These are phyloP conservation scores for Eretmocerus hayati DNA, from an alignment of 2,888 invertebrate species.

Conservation along the genomic window DNA sequence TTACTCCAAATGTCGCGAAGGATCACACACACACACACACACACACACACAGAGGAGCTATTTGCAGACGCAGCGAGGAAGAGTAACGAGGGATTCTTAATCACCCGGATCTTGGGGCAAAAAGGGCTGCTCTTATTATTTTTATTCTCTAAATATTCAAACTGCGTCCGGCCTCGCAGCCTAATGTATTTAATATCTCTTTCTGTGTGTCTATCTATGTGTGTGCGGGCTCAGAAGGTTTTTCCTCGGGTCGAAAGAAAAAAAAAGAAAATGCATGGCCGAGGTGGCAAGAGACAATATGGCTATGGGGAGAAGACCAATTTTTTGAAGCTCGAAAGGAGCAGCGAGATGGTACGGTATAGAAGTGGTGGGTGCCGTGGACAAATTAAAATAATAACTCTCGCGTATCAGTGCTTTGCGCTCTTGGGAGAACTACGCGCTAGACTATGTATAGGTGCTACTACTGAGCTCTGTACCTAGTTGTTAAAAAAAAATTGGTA, in stretches of 20 bases:
- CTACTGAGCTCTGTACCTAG: too few relatives aligned
- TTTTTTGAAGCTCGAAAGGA: too few relatives aligned
- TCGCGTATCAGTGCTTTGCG: slow-evolving; percentile 24
- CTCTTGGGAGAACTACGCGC: too few relatives aligned
- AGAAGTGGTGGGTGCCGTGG: slow-evolving; percentile 12
- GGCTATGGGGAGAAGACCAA: too few relatives aligned
- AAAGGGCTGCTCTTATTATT: slow-evolving; percentile 3
- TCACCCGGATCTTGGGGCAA: neutral
- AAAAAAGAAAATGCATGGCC: neutral
- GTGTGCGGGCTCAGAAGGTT: slow-evolving; percentile 6
- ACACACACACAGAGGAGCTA: neutral
- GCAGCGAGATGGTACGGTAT: slow-evolving; percentile 16
- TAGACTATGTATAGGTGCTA: too few relatives aligned
- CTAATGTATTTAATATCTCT: slow-evolving; percentile 22
- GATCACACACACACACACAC: slow-evolving; percentile 3
- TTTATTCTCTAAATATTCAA: slow-evolving; percentile 22
- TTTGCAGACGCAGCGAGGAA: neutral
- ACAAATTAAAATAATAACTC: slow-evolving; percentile 29
- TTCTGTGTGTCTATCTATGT: too few relatives aligned
- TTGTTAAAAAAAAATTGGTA: neutral
- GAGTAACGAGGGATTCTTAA: slow-evolving; percentile 15
- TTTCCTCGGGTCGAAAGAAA: neutral
- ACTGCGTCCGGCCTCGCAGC: slow-evolving; percentile 7
- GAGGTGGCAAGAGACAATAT: slow-evolving; percentile 7
- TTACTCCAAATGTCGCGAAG: slow-evolving; percentile 27